These are phyloP conservation scores for Antitype chi DNA, from an alignment of 2,888 invertebrate genomes.

Conservation along the genomic window DNA sequence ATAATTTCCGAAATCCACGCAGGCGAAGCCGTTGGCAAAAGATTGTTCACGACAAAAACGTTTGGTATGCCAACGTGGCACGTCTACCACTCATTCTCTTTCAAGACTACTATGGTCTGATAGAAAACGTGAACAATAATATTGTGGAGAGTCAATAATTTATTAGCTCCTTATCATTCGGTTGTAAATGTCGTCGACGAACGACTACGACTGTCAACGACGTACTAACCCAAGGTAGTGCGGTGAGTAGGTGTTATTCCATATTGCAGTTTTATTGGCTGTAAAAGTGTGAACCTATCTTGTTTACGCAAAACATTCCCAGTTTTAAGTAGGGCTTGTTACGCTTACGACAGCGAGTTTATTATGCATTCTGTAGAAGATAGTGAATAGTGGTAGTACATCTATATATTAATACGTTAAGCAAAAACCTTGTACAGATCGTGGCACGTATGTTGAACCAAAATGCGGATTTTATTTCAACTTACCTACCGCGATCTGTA, in stretches of 20 bases:
- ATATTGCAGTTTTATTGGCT: constrained; percentile 40
- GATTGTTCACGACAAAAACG: neutral
- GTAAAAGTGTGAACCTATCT: constrained; percentile 31
- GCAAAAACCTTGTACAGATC: no score
- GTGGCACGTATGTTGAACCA: no score
- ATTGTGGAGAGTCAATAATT: constrained; percentile 30
- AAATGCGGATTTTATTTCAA: no score
- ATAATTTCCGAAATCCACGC: no score
- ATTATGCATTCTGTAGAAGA: constrained; percentile 4
- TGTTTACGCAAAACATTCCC: neutral
- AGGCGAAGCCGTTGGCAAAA: neutral
- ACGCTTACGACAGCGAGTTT: neutral
- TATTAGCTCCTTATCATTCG: constrained; percentile 40
- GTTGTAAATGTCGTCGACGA: constrained; percentile 31
- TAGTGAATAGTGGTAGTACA: neutral
- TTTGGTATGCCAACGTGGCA: neutral
- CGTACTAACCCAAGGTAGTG: neutral
- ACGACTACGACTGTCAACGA: neutral
- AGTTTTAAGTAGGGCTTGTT: constrained; percentile 9
- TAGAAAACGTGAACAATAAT: neutral
- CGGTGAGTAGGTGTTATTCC: constrained; percentile 27
- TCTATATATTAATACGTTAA: no score
- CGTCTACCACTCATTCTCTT: neutral
- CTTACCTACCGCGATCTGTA: no score
- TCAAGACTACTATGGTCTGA: neutral